Evolutionary conservation across 2,888 invertebrate species (phyloP).

Genomic region (Anoplius nigerrimus): DNA sequence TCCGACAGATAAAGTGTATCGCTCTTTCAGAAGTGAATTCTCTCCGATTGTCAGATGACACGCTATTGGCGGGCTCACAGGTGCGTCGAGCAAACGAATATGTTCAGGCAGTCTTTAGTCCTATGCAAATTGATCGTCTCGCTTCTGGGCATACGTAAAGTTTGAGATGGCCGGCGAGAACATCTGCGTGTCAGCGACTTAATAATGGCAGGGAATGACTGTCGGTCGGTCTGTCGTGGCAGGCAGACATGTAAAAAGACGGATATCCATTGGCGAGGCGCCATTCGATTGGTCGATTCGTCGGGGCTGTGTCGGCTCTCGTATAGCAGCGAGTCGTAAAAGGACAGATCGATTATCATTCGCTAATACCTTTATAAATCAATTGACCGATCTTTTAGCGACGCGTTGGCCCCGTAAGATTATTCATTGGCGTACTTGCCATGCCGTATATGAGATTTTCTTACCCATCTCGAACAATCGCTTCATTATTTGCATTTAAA

Average conservation of each 20-base stretch:
- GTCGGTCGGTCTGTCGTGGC: not conserved
- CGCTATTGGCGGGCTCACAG: no score
- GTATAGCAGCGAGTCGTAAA: not conserved
- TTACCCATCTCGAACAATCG: no score
- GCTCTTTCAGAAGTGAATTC: no score
- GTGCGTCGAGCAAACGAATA: no score
- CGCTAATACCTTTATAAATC: slow-evolving; percentile 6
- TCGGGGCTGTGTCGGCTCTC: not conserved
- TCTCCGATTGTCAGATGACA: no score
- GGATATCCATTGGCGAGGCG: not conserved
- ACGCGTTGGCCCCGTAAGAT: not conserved
- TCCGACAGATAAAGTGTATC: not conserved
- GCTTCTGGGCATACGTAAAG: slow-evolving; percentile 55
- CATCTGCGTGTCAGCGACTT: slow-evolving; percentile 38
- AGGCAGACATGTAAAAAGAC: not conserved
- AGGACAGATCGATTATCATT: not conserved
- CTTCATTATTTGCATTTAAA: no score
- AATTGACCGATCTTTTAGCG: not conserved
- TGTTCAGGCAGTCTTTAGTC: slow-evolving; percentile 49
- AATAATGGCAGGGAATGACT: slow-evolving; percentile 4
- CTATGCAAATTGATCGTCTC: slow-evolving; percentile 60
- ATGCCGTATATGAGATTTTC: not conserved
- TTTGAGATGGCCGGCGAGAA: slow-evolving; percentile 42
- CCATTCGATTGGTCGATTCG: not conserved
- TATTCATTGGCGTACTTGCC: not conserved